These are phyloP conservation scores for Lochmaea capreae DNA, from an alignment of 2,888 invertebrate genomes.

Conservation along the genomic window DNA sequence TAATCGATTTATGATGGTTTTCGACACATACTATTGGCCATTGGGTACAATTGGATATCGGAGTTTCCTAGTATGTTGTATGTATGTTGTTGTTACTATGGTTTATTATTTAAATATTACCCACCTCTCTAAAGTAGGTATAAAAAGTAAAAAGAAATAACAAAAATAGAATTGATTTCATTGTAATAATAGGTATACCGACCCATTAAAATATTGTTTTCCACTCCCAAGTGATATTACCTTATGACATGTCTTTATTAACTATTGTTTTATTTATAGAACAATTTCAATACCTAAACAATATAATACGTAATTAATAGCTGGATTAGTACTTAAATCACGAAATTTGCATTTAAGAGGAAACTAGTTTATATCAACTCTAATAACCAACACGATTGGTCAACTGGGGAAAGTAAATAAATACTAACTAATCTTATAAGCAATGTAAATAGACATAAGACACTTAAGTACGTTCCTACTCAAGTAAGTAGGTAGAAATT, in stretches of 20 bases:
- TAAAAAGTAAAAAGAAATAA: no score
- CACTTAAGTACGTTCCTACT: conserved; percentile 28
- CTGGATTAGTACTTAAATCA: conserved; percentile 12
- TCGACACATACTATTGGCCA: no score
- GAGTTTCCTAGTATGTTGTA: no score
- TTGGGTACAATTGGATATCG: no score
- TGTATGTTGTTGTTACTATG: no score
- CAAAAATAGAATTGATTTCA: not conserved
- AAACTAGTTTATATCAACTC: conserved; percentile 10
- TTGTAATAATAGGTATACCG: not conserved
- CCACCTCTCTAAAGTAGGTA: no score
- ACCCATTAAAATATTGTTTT: conserved; percentile 8
- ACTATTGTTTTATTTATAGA: conserved; percentile 25
- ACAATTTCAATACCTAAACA: conserved; percentile 16
- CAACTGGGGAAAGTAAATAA: conserved; percentile 5
- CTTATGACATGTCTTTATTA: conserved; percentile 16
- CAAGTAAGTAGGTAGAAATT: conserved; percentile 31
- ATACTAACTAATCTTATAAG: not conserved
- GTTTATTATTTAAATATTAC: no score
- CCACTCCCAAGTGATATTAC: conserved; percentile 16
- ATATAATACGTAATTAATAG: conserved; percentile 17
- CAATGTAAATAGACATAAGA: not conserved
- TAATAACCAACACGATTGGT: conserved; percentile 16
- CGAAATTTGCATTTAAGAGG: conserved; percentile 23
- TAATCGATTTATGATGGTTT: no score